A percentile compares a stretch with the other conserved stretches of the same genome.
Evolutionary conservation across 1,140 invertebrate species (phyloP).

Genomic region (Pomacea maculata): DNA sequence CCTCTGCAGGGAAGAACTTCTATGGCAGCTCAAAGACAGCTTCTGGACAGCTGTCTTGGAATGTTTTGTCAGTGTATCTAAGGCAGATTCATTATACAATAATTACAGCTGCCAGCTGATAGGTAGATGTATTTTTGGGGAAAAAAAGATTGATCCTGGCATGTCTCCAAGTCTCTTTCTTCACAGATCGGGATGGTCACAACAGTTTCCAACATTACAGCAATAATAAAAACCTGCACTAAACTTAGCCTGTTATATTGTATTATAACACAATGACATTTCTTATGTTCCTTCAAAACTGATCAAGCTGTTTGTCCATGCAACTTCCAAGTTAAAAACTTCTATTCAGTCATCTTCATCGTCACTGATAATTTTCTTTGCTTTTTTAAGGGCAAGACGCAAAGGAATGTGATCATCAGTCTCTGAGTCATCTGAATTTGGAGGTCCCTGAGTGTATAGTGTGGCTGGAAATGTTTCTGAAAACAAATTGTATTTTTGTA

Average conservation of each 20-base stretch:
- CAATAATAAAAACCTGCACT: background rate
- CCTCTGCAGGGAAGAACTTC: background rate
- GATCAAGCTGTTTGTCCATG: background rate
- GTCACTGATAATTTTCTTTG: slow-evolving; percentile 33
- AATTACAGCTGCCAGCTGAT: background rate
- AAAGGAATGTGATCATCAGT: slow-evolving; percentile 53
- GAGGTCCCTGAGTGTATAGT: slow-evolving; percentile 37
- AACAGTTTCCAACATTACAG: background rate
- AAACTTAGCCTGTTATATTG: background rate
- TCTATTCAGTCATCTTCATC: slow-evolving; percentile 29
- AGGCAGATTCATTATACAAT: background rate
- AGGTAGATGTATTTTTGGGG: background rate
- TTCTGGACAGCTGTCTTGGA: too few species aligned
- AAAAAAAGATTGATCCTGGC: background rate
- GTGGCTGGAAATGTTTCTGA: slow-evolving; percentile 56
- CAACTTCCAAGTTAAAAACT: background rate
- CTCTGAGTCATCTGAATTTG: slow-evolving; percentile 44
- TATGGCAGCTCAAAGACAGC: background rate
- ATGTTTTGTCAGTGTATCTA: background rate
- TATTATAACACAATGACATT: background rate
- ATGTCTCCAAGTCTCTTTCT: background rate
- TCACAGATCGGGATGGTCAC: background rate
- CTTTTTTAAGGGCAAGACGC: slow-evolving; percentile 35
- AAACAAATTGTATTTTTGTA: slow-evolving; percentile 15
- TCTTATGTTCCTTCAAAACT: background rate